Conservation (phyloP, 2,888 invertebrate genomes). For the Zootermopsis nevadensis region DNA sequence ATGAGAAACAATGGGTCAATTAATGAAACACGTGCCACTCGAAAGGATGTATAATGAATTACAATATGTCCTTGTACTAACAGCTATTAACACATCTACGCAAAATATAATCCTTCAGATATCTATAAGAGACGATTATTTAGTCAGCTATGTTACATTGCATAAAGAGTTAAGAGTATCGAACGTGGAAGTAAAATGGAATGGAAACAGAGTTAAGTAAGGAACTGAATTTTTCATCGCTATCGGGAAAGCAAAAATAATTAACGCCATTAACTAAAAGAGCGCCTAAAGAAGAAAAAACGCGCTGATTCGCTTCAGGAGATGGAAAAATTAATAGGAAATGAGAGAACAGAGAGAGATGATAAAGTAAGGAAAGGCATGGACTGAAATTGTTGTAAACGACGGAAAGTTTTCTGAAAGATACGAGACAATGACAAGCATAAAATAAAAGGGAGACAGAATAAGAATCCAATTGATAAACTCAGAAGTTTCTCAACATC, state of each 20-base stretch:
- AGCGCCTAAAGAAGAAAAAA: neutral
- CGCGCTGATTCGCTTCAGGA: neutral
- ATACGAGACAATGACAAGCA: too few relatives aligned
- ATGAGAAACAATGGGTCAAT: too few relatives aligned
- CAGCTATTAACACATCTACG: too few relatives aligned
- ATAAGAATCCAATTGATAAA: neutral
- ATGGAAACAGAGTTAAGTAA: neutral
- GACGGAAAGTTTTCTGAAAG: neutral
- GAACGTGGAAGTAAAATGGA: neutral
- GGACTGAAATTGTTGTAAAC: neutral
- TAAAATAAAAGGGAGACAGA: neutral
- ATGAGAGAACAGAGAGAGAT: neutral
- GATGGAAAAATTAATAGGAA: neutral
- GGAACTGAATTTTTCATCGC: neutral
- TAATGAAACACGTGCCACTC: too few relatives aligned
- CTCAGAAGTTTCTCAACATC: neutral
- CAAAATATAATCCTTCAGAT: too few relatives aligned
- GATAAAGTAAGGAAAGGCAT: neutral
- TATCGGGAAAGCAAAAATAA: neutral
- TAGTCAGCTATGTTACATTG: too few relatives aligned
- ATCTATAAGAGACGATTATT: too few relatives aligned
- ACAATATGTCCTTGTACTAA: too few relatives aligned
- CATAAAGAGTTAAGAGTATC: too few relatives aligned
- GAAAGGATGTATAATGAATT: too few relatives aligned
- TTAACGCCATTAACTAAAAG: conserved; percentile 1